phyloP scores from a whole-genome alignment of 2,797 vertebrate species.

The Sebastes wilsoni region DNA sequence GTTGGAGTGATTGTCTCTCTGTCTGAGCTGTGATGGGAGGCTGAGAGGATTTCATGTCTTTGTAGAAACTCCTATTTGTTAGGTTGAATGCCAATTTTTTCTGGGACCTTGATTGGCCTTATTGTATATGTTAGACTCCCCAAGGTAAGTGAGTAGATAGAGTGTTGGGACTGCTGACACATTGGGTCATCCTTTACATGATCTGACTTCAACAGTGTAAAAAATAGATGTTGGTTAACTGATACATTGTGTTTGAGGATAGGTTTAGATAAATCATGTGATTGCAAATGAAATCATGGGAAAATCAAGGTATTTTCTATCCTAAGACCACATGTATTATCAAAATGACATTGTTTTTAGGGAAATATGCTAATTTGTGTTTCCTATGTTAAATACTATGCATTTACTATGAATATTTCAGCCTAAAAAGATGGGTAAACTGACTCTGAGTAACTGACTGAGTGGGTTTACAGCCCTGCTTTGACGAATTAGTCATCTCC shows the following conservation, averaged over 20 bases:
- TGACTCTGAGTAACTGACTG: not conserved
- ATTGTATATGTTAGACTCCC: not conserved
- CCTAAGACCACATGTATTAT: not conserved
- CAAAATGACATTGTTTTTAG: not conserved
- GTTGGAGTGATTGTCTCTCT: constrained; percentile 44
- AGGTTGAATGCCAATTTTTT: not conserved
- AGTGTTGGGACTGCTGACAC: not conserved
- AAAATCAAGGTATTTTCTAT: not conserved
- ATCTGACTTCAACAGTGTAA: not conserved
- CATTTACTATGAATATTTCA: not conserved
- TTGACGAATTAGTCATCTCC: not conserved
- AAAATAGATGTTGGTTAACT: not conserved
- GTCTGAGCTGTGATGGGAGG: constrained; percentile 6
- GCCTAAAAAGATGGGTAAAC: not conserved
- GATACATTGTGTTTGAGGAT: not conserved
- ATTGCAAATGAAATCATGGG: not conserved
- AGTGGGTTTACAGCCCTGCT: not conserved
- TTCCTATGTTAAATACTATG: not conserved
- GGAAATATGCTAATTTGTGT: not conserved
- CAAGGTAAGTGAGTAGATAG: not conserved
- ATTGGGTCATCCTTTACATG: not conserved
- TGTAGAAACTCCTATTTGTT: not conserved
- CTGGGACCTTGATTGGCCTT: not conserved
- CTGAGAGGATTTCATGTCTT: constrained; percentile 2
- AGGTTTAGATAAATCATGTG: not conserved